A percentile compares a stretch with the other conserved stretches of the same genome.
These are phyloP conservation scores for Lasioglossum zephyrum DNA, from an alignment of 2,888 invertebrate species.

Conservation along the genomic window DNA sequence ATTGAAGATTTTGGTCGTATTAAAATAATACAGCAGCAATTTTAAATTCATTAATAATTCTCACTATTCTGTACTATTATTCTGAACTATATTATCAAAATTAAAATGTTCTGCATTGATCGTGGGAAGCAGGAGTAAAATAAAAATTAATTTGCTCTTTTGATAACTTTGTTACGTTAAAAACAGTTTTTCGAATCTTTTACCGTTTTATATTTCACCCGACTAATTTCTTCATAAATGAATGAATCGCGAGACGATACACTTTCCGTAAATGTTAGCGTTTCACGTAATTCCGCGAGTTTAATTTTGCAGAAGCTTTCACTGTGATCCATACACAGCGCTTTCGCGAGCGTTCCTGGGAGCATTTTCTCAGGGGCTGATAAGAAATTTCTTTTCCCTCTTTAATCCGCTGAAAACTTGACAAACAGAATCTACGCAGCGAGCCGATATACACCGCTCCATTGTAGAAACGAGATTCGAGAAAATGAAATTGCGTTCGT, in stretches of 20 bases:
- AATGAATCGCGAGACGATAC: background rate
- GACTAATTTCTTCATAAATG: background rate
- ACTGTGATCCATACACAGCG: background rate
- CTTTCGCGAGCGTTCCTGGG: background rate
- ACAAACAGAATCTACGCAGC: slow-evolving; percentile 10
- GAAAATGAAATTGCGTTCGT: slow-evolving; percentile 31
- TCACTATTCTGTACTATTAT: background rate
- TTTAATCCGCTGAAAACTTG: slow-evolving; percentile 2
- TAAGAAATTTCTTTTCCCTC: slow-evolving; percentile 1
- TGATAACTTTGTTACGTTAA: no score
- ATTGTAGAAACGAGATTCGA: background rate
- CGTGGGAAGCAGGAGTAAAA: background rate
- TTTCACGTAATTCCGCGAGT: background rate
- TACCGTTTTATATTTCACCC: no score
- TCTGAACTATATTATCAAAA: no score
- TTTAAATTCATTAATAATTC: background rate
- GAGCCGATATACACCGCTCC: background rate
- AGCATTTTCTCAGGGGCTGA: background rate
- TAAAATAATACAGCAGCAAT: background rate
- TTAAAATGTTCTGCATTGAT: background rate
- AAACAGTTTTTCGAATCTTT: no score
- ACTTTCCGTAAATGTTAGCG: background rate
- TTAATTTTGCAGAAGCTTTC: slow-evolving; percentile 2
- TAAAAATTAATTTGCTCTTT: background rate
- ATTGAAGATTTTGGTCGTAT: no score